A percentile compares a stretch with the other conserved stretches of the same genome.
phyloP scores from a whole-genome alignment of 2,888 invertebrate species.

The Leistus spinibarbis region DNA sequence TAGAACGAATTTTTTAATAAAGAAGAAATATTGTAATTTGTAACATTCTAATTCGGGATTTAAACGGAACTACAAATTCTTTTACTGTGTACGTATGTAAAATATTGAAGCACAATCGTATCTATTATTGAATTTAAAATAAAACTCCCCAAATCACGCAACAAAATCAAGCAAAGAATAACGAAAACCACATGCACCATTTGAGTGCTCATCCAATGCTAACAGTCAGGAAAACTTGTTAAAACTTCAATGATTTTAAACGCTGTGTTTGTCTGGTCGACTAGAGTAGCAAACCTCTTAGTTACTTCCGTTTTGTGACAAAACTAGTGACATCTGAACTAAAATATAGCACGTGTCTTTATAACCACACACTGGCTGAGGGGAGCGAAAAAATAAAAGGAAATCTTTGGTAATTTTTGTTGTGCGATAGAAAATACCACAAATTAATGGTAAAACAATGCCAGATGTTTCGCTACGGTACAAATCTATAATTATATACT shows the following conservation, averaged over 20 bases:
- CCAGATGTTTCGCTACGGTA: conserved; percentile 43
- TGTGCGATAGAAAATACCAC: conserved; percentile 3
- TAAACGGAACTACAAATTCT: no score
- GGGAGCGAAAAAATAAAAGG: neutral
- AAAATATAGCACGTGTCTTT: conserved; percentile 51
- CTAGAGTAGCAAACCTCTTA: conserved; percentile 47
- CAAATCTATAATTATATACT: conserved; percentile 45
- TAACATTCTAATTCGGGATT: no score
- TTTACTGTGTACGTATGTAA: no score
- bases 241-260: neutral
- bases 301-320: conserved; percentile 52
- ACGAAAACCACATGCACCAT: conserved; percentile 17
- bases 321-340: conserved; percentile 54
- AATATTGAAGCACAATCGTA: no score
- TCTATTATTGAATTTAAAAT: neutral
- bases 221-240: neutral
- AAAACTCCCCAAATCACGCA: neutral
- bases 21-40: no score
- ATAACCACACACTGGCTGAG: neutral
- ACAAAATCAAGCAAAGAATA: neutral
- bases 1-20: no score
- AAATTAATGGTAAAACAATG: conserved; percentile 41
- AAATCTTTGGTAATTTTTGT: neutral
- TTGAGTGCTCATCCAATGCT: neutral
- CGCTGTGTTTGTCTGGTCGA: neutral